Conservation (phyloP, 2,797 vertebrate genomes). For the Rhincodon typus region DNA sequence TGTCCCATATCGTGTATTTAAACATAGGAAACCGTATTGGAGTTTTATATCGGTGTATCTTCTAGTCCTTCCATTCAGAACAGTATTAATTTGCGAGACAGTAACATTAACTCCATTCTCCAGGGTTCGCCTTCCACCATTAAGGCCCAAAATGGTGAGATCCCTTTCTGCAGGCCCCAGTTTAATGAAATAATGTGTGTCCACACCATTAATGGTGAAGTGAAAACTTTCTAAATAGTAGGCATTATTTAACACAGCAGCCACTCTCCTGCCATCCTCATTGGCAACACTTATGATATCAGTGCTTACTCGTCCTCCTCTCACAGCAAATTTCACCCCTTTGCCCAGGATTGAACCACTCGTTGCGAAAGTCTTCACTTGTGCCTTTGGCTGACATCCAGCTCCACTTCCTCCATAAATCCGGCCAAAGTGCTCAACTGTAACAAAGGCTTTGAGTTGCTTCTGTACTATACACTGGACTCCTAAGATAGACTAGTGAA, state of each 20-base stretch:
- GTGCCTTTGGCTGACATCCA: constrained; percentile 70
- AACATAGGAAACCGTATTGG: constrained; percentile 70
- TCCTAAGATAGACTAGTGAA: constrained; percentile 80
- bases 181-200: constrained; percentile 93
- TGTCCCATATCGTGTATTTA: constrained; percentile 89
- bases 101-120: constrained; percentile 94
- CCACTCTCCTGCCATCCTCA: constrained; percentile 84
- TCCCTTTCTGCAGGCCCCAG: constrained; percentile 78
- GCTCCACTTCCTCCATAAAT: constrained; percentile 79
- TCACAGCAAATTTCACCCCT: constrained; percentile 88
- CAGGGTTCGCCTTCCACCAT: constrained; percentile 80
- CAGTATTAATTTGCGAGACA: constrained; percentile 88
- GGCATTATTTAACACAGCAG: constrained; percentile 81
- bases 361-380: constrained; percentile 72
- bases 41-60: constrained; percentile 93
- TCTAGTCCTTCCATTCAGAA: constrained; percentile 84
- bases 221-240: constrained; percentile 86
- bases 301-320: constrained; percentile 76
- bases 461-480: constrained; percentile 96
- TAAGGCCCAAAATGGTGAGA: constrained; percentile 86
- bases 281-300: constrained; percentile 94
- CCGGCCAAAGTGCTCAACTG: constrained; percentile 81
- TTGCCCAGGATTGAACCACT: constrained; percentile 85
- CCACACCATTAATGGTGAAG: constrained; percentile 78
- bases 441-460: constrained; percentile 92